Percentiles rank a stretch among this genome's conserved stretches.
phyloP scores from a whole-genome alignment of 2,797 vertebrate species.

The Crenuchus spilurus region DNA sequence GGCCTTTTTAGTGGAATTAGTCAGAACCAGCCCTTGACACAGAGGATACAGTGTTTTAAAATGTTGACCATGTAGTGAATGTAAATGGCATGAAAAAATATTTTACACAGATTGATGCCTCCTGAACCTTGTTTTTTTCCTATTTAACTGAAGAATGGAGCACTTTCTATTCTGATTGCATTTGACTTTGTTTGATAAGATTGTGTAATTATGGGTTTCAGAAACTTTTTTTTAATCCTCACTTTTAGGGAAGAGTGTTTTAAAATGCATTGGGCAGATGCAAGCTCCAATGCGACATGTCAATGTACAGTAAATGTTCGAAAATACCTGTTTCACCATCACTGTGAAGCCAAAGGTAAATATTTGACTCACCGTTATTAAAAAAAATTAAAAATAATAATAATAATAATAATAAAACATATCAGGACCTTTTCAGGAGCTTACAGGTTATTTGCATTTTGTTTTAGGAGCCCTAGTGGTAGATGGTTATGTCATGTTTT shows the following conservation, averaged over 20 bases:
- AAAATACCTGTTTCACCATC: constrained; percentile 57
- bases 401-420: neutral
- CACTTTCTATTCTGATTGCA: constrained; percentile 52
- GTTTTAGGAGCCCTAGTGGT: neutral
- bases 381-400: neutral
- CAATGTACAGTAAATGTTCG: constrained; percentile 26
- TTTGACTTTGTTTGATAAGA: constrained; percentile 36
- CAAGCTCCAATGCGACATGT: constrained; percentile 29
- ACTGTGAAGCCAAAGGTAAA: constrained; percentile 72
- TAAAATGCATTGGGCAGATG: constrained; percentile 36
- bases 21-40: constrained; percentile 32
- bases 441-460: constrained; percentile 13
- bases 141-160: constrained; percentile 35
- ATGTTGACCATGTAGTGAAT: constrained; percentile 44
- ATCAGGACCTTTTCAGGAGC: constrained; percentile 32
- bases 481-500: neutral
- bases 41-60: constrained; percentile 16
- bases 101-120: constrained; percentile 58
- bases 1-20: constrained; percentile 41
- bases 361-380: constrained; percentile 51
- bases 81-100: constrained; percentile 50
- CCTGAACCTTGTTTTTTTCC: constrained; percentile 38
- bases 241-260: neutral
- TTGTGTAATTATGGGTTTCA: constrained; percentile 6
- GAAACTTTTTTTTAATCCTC: constrained; percentile 1